Evolutionary conservation across 2,888 invertebrate genomes (phyloP), one percentile per base, ranked within the genome.

Genomic region (Labia minor): DNA sequence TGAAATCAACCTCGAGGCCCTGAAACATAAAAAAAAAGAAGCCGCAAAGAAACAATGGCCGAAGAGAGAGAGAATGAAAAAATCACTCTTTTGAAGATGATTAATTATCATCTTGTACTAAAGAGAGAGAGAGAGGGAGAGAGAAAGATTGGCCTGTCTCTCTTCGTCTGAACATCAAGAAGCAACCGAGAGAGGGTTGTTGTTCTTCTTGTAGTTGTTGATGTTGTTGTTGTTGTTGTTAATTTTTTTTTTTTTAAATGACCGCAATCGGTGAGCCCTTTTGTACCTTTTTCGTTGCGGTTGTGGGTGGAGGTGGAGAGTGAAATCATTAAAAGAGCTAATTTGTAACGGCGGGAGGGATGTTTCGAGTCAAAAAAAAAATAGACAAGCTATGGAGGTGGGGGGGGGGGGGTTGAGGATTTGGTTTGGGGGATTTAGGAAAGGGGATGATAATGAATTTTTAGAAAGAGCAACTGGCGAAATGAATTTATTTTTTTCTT

Each of bases 101-200:
- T 49, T 49, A 49, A 49, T 49, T 49, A 49, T n/a, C n/a, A n/a
- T 49, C 49, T 49, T 14, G 26, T 26, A 26, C 26, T 3, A 26
- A n/a, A n/a, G n/a, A n/a, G n/a, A n/a, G n/a, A n/a, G n/a, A n/a
- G n/a, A n/a, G n/a, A n/a, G n/a, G n/a, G n/a, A n/a, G n/a, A n/a
- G n/a, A n/a, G n/a, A n/a, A n/a, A n/a, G 4, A 49, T 49, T 14
- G 3, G n/a, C 49, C 49, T 49, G 6, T 49, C 49, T 49, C 6
- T 49, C 49, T 49, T 14, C 14, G 6, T 4, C 49, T 49, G 2
- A 49, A 49, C 49, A 49, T 49, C 49, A 49, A 49, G 49, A 49
- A 49, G 49, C 49, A 49, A 49, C 49, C 49, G 49, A 49, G 49
- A 49, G 49, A 49, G 49, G 49, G 49, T 49, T 49, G 49, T 49